Conservation (phyloP, 2,797 vertebrate genomes). For the Clarias pachynema region DNA sequence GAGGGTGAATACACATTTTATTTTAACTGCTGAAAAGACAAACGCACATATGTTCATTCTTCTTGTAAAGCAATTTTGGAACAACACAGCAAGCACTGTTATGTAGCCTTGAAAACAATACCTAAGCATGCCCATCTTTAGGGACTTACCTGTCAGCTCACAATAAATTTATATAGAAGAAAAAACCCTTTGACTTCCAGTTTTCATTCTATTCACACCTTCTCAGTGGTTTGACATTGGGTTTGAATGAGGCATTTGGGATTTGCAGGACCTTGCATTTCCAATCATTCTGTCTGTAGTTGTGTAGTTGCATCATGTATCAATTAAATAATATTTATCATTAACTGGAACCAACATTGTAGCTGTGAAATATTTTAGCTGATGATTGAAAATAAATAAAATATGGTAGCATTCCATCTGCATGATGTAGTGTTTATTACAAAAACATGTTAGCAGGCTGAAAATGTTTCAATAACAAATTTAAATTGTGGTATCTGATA, state of each 20-base stretch:
- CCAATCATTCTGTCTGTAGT: background rate
- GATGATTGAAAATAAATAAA: background rate
- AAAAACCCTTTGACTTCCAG: background rate
- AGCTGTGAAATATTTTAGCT: constrained; percentile 11
- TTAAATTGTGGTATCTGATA: background rate
- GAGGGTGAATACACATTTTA: constrained; percentile 24
- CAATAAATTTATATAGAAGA: background rate
- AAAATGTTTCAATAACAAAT: background rate
- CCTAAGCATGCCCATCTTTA: constrained; percentile 31
- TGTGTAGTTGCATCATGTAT: constrained; percentile 18
- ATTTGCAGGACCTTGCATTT: constrained; percentile 26
- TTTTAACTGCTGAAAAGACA: constrained; percentile 30
- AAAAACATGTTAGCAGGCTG: background rate
- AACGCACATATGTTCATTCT: constrained; percentile 14
- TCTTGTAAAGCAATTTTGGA: constrained; percentile 40
- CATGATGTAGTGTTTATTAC: background rate
- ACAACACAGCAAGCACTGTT: constrained; percentile 31
- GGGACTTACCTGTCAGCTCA: constrained; percentile 23
- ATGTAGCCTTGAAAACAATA: constrained; percentile 42
- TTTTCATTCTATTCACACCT: constrained; percentile 16
- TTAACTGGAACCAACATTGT: background rate
- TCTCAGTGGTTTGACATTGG: constrained; percentile 2
- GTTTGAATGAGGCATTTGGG: constrained; percentile 15
- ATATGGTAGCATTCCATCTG: constrained; percentile 13
- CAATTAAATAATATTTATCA: constrained; percentile 7